phyloP scores from a whole-genome alignment of 2,888 invertebrate genomes.

The Merodon equestris region DNA sequence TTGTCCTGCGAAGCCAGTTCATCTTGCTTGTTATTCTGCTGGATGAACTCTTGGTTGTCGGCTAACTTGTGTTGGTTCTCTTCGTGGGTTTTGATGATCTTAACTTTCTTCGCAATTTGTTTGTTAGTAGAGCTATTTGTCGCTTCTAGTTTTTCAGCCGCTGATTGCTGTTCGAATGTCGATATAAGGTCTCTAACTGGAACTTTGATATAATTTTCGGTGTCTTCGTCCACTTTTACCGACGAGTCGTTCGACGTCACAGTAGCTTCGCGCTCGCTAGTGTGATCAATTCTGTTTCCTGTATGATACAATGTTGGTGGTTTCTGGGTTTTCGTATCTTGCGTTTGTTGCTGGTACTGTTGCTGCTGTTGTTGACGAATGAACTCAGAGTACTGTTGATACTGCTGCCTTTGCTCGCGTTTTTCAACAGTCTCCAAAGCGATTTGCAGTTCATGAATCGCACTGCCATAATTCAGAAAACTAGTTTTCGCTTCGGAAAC shows the following conservation, averaged over 20 bases:
- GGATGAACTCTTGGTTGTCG: constrained; percentile 9
- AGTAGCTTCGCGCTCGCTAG: too few species aligned
- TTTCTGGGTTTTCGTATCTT: too few species aligned
- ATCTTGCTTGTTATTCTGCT: constrained; percentile 7
- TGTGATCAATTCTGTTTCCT: too few species aligned
- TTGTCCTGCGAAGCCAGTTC: too few species aligned
- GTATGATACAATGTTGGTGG: too few species aligned
- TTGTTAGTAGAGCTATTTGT: constrained; percentile 24
- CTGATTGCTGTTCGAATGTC: constrained; percentile 83
- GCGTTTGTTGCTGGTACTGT: not conserved
- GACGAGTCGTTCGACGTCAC: too few species aligned
- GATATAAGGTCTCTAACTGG: constrained; percentile 81
- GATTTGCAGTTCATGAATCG: constrained; percentile 61
- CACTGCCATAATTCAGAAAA: constrained; percentile 66
- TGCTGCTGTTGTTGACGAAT: not conserved
- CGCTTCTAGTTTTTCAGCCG: constrained; percentile 57
- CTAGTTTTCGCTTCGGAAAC: constrained; percentile 66
- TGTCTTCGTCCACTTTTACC: constrained; percentile 15
- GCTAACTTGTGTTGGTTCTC: constrained; percentile 1
- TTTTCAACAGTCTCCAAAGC: constrained; percentile 23
- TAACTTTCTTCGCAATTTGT: constrained; percentile 30
- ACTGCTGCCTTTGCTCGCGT: constrained; percentile 36
- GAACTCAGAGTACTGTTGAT: constrained; percentile 36
- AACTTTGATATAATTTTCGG: constrained; percentile 76
- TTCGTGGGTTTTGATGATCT: constrained; percentile 8